These are phyloP conservation scores for Dryocosmus kuriphilus DNA, from an alignment of 2,888 invertebrate genomes.

Conservation along the genomic window DNA sequence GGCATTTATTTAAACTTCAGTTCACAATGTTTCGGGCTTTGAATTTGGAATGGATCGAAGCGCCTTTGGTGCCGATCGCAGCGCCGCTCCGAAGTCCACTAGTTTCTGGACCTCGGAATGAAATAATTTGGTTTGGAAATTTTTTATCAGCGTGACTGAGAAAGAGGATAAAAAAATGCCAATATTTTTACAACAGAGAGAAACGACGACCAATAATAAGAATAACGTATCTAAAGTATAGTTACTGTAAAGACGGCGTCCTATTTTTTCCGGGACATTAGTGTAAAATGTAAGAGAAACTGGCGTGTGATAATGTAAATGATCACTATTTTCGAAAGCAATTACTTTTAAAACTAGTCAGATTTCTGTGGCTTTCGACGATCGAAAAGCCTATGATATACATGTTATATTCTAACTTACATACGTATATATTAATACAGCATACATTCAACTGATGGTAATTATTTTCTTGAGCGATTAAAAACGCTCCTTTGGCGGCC, in stretches of 20 bases:
- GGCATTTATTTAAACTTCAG: not conserved
- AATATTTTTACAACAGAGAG: conserved; percentile 28
- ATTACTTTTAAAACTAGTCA: conserved; percentile 38
- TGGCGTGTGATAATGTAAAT: conserved; percentile 37
- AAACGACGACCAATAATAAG: conserved; percentile 26
- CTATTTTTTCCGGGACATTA: conserved; percentile 23
- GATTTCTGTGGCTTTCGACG: conserved; percentile 34
- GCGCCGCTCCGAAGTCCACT: no score
- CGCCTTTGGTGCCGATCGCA: no score
- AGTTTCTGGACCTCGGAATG: not conserved
- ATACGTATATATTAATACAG: not conserved
- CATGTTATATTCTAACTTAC: conserved; percentile 25
- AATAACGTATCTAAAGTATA: conserved; percentile 20
- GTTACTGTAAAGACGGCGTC: conserved; percentile 40
- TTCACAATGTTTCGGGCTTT: not conserved
- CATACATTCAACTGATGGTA: not conserved
- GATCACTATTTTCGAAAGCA: conserved; percentile 40
- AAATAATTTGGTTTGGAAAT: not conserved
- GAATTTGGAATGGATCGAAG: not conserved
- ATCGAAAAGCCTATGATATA: conserved; percentile 28
- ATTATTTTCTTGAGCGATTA: conserved; percentile 1
- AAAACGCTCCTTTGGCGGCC: conserved; percentile 1
- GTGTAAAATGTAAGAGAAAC: conserved; percentile 15
- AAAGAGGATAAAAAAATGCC: not conserved
- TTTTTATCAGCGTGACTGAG: not conserved